phyloP scores from a whole-genome alignment of 2,797 vertebrate genomes.

The Florisuga fusca region DNA sequence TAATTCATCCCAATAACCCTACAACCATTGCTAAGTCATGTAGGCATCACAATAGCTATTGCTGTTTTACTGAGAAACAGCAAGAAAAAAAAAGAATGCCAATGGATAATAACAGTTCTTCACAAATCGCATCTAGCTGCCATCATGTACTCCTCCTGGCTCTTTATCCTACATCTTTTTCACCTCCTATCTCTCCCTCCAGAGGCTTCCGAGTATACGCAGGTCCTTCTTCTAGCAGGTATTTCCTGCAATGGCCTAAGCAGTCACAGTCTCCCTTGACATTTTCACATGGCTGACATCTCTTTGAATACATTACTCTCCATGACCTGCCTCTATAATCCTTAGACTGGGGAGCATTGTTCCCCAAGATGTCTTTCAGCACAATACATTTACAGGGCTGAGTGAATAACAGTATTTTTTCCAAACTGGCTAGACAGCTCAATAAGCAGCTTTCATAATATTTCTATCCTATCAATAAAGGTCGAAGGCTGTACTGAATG shows the following conservation, averaged over 20 bases:
- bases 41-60: background rate
- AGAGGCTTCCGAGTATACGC: background rate
- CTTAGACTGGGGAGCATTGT: background rate
- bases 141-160: background rate
- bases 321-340: background rate
- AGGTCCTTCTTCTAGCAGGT: background rate
- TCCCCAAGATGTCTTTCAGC: background rate
- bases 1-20: background rate
- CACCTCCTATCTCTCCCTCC: background rate
- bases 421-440: background rate
- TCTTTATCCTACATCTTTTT: background rate
- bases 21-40: slow-evolving; percentile 38
- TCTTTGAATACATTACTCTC: slow-evolving; percentile 41
- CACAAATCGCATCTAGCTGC: background rate
- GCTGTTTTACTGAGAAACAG: background rate
- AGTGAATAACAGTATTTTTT: background rate
- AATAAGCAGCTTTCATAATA: slow-evolving; percentile 20
- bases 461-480: background rate
- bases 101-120: background rate
- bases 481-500: background rate
- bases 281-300: slow-evolving; percentile 8
- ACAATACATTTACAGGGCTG: background rate
- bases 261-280: slow-evolving; percentile 34
- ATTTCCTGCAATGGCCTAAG: slow-evolving; percentile 58
- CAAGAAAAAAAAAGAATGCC: rapidly evolving